phyloP scores from a whole-genome alignment of 2,888 invertebrate species.

The Girardia tigrina region DNA sequence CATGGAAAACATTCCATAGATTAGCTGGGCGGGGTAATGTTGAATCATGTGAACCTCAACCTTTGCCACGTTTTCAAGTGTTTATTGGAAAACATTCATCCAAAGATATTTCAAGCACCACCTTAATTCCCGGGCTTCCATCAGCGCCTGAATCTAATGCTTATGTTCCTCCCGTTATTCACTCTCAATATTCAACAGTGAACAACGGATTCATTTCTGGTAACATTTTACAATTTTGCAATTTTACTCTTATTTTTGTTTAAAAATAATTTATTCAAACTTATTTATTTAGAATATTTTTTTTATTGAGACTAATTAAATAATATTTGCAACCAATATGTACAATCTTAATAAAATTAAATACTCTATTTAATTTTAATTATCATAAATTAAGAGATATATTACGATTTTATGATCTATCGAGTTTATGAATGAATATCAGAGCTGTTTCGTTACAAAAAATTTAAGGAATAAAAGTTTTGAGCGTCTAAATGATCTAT shows the following conservation, averaged over 20 bases:
- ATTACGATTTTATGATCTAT: too few species aligned
- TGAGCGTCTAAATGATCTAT: too few species aligned
- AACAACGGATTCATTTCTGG: neutral
- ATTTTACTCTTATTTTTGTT: neutral
- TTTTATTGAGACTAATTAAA: neutral
- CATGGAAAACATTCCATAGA: slow-evolving; percentile 92
- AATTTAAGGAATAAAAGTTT: too few species aligned
- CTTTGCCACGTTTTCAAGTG: slow-evolving; percentile 79
- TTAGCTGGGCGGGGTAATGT: slow-evolving; percentile 79
- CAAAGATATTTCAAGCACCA: neutral
- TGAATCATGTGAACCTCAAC: slow-evolving; percentile 89
- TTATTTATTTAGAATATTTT: neutral
- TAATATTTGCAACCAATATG: too few species aligned
- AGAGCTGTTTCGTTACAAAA: too few species aligned
- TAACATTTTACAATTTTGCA: neutral
- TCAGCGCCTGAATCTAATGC: neutral
- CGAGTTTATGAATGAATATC: too few species aligned
- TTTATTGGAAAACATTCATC: slow-evolving; percentile 25
- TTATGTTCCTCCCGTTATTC: slow-evolving; percentile 3
- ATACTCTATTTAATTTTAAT: too few species aligned
- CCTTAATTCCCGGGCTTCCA: neutral
- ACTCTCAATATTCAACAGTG: neutral
- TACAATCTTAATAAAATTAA: too few species aligned
- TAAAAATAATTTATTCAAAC: neutral
- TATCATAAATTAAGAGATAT: too few species aligned